These are phyloP conservation scores for Lamellibrachia columna DNA, from an alignment of 2,888 invertebrate genomes.

Conservation along the genomic window DNA sequence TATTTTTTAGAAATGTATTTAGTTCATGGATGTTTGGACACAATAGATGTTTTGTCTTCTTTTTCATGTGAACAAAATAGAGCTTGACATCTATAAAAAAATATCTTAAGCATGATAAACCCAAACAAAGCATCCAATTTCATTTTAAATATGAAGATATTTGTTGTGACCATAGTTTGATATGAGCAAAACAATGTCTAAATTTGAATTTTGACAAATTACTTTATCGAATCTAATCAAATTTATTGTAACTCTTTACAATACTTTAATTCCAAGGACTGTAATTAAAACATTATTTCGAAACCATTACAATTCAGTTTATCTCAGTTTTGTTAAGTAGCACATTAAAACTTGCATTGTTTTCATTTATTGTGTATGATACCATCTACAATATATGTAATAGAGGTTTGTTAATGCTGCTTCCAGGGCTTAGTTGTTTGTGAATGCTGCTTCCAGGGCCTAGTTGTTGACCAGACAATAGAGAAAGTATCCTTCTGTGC, in stretches of 20 bases:
- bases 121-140: background rate
- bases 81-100: background rate
- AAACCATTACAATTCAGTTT: background rate
- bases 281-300: background rate
- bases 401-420: background rate
- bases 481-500: conserved; percentile 99
- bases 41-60: background rate
- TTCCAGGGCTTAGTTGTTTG: background rate
- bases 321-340: too few relatives aligned
- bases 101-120: background rate
- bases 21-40: background rate
- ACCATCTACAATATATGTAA: background rate
- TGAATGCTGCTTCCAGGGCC: conserved; percentile 71
- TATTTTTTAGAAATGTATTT: background rate
- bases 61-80: background rate
- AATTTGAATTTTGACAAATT: too few relatives aligned
- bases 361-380: background rate
- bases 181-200: too few relatives aligned
- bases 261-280: background rate
- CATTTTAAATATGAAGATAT: too few relatives aligned
- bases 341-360: too few relatives aligned
- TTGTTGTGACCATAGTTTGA: background rate
- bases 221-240: too few relatives aligned
- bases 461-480: conserved; percentile 99
- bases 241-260: background rate